Percentiles rank a stretch among this genome's conserved stretches.
These are phyloP conservation scores for Cantharis flavilabris DNA, from an alignment of 2,888 invertebrate genomes.

Conservation along the genomic window DNA sequence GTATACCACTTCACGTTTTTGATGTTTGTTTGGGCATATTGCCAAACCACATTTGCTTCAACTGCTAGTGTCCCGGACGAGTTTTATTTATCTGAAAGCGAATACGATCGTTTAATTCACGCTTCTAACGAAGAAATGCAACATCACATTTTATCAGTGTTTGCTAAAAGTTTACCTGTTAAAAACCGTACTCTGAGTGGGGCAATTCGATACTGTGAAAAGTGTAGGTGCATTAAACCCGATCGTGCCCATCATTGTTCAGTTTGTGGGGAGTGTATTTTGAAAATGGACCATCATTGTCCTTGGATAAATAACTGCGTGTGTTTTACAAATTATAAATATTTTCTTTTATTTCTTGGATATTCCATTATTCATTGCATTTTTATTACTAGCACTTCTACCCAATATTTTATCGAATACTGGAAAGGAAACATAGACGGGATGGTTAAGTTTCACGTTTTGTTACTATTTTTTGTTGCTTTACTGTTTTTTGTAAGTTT, in stretches of 20 bases:
- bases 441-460: conserved; percentile 82
- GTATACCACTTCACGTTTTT: conserved; percentile 11
- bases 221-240: conserved; percentile 90
- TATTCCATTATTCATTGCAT: conserved; percentile 88
- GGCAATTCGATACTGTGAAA: conserved; percentile 86
- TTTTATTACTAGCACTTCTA: conserved; percentile 78
- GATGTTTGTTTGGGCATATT: conserved; percentile 85
- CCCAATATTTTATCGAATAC: conserved; percentile 82
- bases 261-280: conserved; percentile 85
- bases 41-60: conserved; percentile 41
- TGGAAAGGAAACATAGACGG: conserved; percentile 79
- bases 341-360: conserved; percentile 90
- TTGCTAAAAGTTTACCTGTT: conserved; percentile 82
- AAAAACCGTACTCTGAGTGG: conserved; percentile 77
- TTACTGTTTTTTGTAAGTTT: conserved; percentile 93
- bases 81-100: conserved; percentile 76
- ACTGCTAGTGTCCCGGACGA: conserved; percentile 65
- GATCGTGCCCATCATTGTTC: conserved; percentile 96
- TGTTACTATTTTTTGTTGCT: conserved; percentile 93
- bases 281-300: conserved; percentile 98
- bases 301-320: conserved; percentile 97
- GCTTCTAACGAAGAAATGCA: conserved; percentile 79
- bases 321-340: conserved; percentile 94
- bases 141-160: conserved; percentile 77
- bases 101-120: conserved; percentile 73